Base-by-base conservation (phyloP, 2,113 vertebrate species). In the Seriola dumerili region DNA sequence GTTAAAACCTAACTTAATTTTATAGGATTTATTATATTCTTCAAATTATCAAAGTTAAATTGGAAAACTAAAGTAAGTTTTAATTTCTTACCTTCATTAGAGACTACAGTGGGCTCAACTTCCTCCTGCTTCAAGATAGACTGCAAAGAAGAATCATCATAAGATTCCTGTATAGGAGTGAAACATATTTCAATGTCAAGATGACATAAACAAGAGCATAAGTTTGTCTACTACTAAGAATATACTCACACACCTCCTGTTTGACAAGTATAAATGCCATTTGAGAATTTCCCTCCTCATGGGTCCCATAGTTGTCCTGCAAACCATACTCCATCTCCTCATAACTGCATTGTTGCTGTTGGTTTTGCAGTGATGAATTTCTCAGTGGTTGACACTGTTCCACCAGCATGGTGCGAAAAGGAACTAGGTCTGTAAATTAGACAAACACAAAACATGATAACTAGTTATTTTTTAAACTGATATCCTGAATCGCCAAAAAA, bases 101-200 rank as follows among this genome's bases (percentile, higher is more conserved):
- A 52, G 9, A 71, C 68, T 29, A 84, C 62, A 61, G 52, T 55
- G 12, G 76, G 46, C 4, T 90, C 86, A 68, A 63, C 63, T 4
- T 89, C 87, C 69, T 94, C 91, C 79, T 93, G 74, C 74, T 91
- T 92, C 12, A 91, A 46, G 25, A 81, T 79, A 76, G 83, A 81
- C 71, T 63, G 76, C 3, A 6, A 63, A 72, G 73, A 67, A 73
- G 36, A 73, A 50, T 69, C 62, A 84, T 9, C 54, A 25, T 46
- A 17, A 29, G 48, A 54, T n/a, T 88, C 68, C 63, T 89, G 63
- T 11, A 66, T 42, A 62, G 52, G 14, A 0, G 4, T 1, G 6
- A 65, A 7, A 80, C 21, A 23, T 29, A 23, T 13, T 3, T 29
- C 0, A 46, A 17, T 62, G 71, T n/a, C 1, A 8, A 44, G 13